phyloP scores from a whole-genome alignment of 2,888 invertebrate species.

The Pyralis farinalis region DNA sequence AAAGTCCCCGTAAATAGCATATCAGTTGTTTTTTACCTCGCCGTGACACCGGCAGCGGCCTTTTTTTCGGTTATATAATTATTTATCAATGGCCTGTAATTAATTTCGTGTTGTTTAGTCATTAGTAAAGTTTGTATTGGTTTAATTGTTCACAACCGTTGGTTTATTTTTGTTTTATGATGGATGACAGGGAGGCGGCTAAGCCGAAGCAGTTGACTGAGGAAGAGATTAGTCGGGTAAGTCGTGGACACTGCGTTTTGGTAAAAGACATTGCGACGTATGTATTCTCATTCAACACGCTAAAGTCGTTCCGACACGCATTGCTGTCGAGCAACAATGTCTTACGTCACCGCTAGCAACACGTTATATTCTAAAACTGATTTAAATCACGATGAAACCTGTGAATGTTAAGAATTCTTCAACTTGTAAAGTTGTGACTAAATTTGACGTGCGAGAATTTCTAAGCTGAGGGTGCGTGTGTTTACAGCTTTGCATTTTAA shows the following conservation, averaged over 20 bases:
- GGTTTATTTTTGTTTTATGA: constrained; percentile 19
- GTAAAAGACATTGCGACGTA: background rate
- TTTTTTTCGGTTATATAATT: constrained; percentile 40
- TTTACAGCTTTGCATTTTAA: too few relatives aligned
- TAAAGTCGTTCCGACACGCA: constrained; percentile 4
- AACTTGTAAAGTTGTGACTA: too few relatives aligned
- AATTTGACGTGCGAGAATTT: too few relatives aligned
- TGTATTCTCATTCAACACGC: constrained; percentile 7
- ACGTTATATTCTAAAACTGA: too few relatives aligned
- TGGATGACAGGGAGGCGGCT: constrained; percentile 42
- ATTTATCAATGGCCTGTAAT: constrained; percentile 28
- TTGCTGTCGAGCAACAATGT: background rate
- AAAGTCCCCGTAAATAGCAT: constrained; percentile 60
- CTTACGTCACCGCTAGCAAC: too few relatives aligned
- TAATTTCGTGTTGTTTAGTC: constrained; percentile 27
- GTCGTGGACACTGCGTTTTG: constrained; percentile 18
- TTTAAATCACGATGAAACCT: too few relatives aligned
- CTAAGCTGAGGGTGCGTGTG: too few relatives aligned
- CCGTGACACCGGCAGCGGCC: constrained; percentile 64
- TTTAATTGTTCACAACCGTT: constrained; percentile 12
- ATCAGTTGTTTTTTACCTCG: constrained; percentile 77
- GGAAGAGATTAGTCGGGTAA: constrained; percentile 68
- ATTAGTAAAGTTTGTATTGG: constrained; percentile 20
- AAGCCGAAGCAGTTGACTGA: constrained; percentile 61
- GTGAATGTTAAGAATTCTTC: too few relatives aligned